A percentile compares a stretch with the other conserved stretches of the same genome.
Evolutionary conservation across 2,797 vertebrate species (phyloP).

Genomic region (Coracias cyanogaster): DNA sequence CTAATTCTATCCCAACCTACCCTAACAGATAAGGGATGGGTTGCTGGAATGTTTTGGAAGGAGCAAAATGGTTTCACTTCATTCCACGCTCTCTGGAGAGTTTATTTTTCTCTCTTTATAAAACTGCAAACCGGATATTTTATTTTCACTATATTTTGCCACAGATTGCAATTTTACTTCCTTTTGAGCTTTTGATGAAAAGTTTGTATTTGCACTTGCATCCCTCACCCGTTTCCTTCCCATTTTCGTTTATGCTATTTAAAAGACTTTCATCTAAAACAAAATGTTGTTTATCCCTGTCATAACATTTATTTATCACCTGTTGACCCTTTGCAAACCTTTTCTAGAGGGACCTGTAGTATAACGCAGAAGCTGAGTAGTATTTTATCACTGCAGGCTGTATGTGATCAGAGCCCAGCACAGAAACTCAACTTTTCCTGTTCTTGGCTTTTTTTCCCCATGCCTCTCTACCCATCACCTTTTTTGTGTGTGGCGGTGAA

Average conservation of each 20-base stretch:
- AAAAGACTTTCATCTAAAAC: not conserved
- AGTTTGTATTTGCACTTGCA: no score
- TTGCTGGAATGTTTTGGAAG: not conserved
- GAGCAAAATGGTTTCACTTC: not conserved
- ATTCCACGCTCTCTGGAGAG: fast-evolving
- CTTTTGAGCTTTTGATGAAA: not conserved
- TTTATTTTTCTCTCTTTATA: not conserved
- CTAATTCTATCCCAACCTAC: no score
- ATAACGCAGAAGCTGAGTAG: not conserved
- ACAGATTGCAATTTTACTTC: not conserved
- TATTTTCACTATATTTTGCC: not conserved
- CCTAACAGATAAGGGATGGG: fast-evolving
- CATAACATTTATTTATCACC: not conserved
- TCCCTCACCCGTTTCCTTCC: not conserved
- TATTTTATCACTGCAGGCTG: not conserved
- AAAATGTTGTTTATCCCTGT: not conserved
- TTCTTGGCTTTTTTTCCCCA: not conserved
- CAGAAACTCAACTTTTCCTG: not conserved
- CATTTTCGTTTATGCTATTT: not conserved
- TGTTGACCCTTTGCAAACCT: not conserved
- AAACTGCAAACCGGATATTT: not conserved
- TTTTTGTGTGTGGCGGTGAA: not conserved
- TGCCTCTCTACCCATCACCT: not conserved
- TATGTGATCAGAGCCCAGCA: not conserved
- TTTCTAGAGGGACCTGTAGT: not conserved